phyloP scores from a whole-genome alignment of 2,113 vertebrate genomes.

The Neogobius melanostomus region DNA sequence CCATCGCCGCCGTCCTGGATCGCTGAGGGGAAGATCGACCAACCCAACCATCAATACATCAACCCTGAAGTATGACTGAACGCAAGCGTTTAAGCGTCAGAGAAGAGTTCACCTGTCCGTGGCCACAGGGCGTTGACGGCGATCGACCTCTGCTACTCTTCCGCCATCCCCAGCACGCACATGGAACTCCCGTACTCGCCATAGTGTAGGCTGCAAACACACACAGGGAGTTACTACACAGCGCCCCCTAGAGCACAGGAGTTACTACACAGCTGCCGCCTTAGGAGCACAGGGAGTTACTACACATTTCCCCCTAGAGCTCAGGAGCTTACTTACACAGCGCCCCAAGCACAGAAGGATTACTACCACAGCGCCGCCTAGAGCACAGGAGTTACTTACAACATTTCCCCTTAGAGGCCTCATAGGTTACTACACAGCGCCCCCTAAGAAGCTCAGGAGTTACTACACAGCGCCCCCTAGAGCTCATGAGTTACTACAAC shows the following conservation, averaged over 20 bases:
- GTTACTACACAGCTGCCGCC: not conserved
- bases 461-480: too few species aligned
- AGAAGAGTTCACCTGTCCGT: constrained; percentile 80
- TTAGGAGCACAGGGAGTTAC: not conserved
- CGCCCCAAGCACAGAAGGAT: not conserved
- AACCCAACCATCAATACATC: too few species aligned
- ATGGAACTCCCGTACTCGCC: constrained; percentile 98
- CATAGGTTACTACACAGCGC: not conserved
- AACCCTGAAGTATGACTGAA: too few species aligned
- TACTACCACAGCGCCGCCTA: not conserved
- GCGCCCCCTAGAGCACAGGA: not conserved
- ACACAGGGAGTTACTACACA: not conserved
- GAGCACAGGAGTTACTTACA: not conserved
- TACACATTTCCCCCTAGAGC: not conserved
- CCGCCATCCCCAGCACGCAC: constrained; percentile 97
- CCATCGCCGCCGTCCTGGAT: constrained; percentile 93
- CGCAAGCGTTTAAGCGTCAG: too few species aligned
- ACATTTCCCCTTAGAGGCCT: too few species aligned
- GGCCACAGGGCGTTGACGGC: constrained; percentile 97
- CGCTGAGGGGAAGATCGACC: constrained; percentile 64
- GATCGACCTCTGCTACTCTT: constrained; percentile 94
- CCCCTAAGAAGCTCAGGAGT: not conserved
- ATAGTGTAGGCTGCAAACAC: constrained; percentile 90
- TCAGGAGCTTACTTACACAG: not conserved
- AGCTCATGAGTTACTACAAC: too few species aligned